Base-by-base conservation (phyloP, 2,888 invertebrate species). In the Hoplodrina ambigua region DNA sequence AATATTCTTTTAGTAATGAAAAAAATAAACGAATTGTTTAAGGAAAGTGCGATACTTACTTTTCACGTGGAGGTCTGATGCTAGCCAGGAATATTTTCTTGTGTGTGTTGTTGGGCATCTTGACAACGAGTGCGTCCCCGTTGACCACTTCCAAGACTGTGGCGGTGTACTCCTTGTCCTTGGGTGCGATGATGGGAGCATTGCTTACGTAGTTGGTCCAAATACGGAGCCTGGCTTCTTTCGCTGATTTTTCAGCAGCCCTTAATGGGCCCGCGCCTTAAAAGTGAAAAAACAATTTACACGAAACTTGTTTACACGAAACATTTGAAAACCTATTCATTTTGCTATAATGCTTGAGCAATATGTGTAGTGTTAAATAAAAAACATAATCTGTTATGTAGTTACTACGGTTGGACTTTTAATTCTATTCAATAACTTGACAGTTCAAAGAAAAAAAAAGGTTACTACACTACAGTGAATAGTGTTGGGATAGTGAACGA, bases 11-110 rank as follows among this genome's bases (percentile, higher is more conserved):
- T 44, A 79, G 56, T 33, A 49, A 25, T 15, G 4, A 62, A n/a
- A 30, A 33, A 41, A 3, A 17, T n/a, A 11, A 46, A 44, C 19
- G 2, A 52, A 19, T 2, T 49, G 11, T 19, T 57, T 49, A 8
- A 3, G 20, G 41, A 49, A 33, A 44, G 10, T 52, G 30, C 54
- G 50, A 30, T 59, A 57, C 90, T 88, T 90, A 96, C 96, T 95
- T 96, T 90, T 97, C 98, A 93, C 98, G 97, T 50, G 99, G 99
- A 62, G 99, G 98, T 84, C 99, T 97, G 89, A 99, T 98, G 91
- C 99, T 99, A 44, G 99, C 98, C 75, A 99, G 96, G 96, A 99
- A 99, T 57, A 99, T 97, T 94, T 99, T 99, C 92, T 98, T 98
- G 54, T 97, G 95, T 50, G 97, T 96, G 50, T 98, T 98, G 88